Evolutionary conservation across 2,797 vertebrate genomes (phyloP), one percentile per base, ranked within the genome.

Genomic region (Corythornis leucogaster): DNA sequence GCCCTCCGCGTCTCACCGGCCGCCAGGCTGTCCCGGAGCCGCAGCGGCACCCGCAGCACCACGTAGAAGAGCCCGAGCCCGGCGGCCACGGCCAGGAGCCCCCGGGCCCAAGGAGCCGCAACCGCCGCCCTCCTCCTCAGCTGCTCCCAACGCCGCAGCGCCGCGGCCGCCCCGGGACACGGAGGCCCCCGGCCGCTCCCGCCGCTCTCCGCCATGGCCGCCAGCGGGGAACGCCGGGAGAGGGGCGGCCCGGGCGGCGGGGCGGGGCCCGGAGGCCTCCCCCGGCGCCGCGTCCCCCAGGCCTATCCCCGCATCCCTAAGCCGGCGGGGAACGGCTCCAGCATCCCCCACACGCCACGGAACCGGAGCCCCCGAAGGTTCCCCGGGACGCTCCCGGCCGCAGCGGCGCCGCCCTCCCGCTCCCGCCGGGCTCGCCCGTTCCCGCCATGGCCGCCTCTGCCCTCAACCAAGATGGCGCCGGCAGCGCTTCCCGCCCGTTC

Each of bases 11-110:
- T 91, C 97, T 98, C 98, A 99, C 99, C 99, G 95, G 98, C 98
- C 89, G 98, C 98, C 82, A 99, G 97, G 76, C 98, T 98, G 97
- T 99, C 99, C 97, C 99, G 98, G 79, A 99, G 97, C 95, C 98
- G 98, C 92, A 99, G 97, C 85, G 99, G 99, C 91, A 98, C 98
- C 97, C 99, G 97, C 96, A 99, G 97, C 89, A 31, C 70, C 13
- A 98, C 98, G 96, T 99, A 99, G 17, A 99, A 97, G 93, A 99
- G 98, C 59, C 98, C 98, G 62, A 99, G 97, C 81, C 98, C 97
- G 97, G 98, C 96, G 98, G 97, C 88, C 98, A 96, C 97, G 97
- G 99, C 91, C 62, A 94, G 38, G 46, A 99, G 93, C 77, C 98
- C 97, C 84, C 98, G 99, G 66, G 98, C 97, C 96, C 99, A 99